Percentiles rank a stretch among this genome's conserved stretches.
phyloP scores from a whole-genome alignment of 2,797 vertebrate genomes.

The Pseudomugil tenellus region DNA sequence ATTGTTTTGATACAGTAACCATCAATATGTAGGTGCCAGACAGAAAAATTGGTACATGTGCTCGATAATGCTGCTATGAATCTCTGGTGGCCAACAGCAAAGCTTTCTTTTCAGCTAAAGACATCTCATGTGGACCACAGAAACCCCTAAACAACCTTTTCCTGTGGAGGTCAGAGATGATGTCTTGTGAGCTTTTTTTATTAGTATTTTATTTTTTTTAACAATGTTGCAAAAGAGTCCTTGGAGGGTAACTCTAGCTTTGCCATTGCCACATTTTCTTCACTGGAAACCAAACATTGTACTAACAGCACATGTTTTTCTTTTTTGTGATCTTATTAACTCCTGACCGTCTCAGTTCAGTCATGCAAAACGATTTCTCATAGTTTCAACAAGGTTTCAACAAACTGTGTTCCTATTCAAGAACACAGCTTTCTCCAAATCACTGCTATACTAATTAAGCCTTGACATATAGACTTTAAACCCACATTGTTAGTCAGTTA shows the following conservation, averaged over 20 bases:
- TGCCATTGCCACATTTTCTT: constrained; percentile 23
- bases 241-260: constrained; percentile 6
- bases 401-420: background rate
- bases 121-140: constrained; percentile 42
- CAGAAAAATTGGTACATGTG: constrained; percentile 50
- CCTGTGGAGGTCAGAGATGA: constrained; percentile 55
- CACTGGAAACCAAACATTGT: constrained; percentile 1
- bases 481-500: constrained; percentile 37
- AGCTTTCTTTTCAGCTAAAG: constrained; percentile 39
- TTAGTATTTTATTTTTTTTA: background rate
- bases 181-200: constrained; percentile 1
- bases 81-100: constrained; percentile 53
- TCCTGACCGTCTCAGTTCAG: background rate
- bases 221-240: constrained; percentile 29
- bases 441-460: constrained; percentile 30
- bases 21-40: constrained; percentile 67
- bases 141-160: constrained; percentile 45
- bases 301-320: constrained; percentile 12
- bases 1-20: constrained; percentile 56
- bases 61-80: constrained; percentile 50
- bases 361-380: constrained; percentile 11
- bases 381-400: constrained; percentile 6
- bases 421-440: constrained; percentile 12
- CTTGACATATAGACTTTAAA: constrained; percentile 22
- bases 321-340: background rate